phyloP scores from a whole-genome alignment of 2,113 vertebrate species.

The Forbesichthys papilliferus region DNA sequence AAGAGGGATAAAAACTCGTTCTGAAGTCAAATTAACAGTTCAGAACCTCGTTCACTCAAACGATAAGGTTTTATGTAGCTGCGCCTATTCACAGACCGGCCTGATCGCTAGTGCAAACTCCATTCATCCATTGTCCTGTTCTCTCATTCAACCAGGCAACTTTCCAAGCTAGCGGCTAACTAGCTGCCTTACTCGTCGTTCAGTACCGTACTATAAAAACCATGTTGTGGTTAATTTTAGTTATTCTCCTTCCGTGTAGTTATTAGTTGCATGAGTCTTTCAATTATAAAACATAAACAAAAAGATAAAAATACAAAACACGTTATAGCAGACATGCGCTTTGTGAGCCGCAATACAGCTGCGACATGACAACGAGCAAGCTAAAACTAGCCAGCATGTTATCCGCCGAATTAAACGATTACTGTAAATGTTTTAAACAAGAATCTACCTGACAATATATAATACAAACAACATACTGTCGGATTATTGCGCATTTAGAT shows the following conservation, averaged over 20 bases:
- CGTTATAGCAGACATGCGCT: neutral
- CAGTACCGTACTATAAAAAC: too few species aligned
- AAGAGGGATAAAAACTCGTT: too few species aligned
- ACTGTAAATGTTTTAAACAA: too few species aligned
- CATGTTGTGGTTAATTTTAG: too few species aligned
- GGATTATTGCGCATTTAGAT: too few species aligned
- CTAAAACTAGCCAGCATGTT: neutral
- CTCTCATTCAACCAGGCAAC: slow-evolving; percentile 34
- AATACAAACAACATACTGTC: too few species aligned
- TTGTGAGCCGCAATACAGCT: neutral
- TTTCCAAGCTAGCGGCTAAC: slow-evolving; percentile 30
- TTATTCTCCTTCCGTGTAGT: too few species aligned
- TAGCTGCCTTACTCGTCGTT: neutral
- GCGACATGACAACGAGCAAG: slow-evolving; percentile 4
- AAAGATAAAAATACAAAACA: neutral
- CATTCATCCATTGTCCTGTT: neutral
- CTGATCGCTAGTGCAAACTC: neutral
- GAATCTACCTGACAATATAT: too few species aligned
- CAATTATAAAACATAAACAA: neutral
- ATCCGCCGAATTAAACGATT: slow-evolving; percentile 5
- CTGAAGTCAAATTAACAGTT: too few species aligned
- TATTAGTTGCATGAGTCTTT: too few species aligned
- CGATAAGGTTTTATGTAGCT: neutral
- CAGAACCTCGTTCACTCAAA: neutral
- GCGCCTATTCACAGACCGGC: neutral